Percentiles rank a stretch among this genome's conserved stretches.
These are phyloP conservation scores for Macrotis lagotis DNA, from an alignment of 2,113 vertebrate genomes.

Conservation along the genomic window DNA sequence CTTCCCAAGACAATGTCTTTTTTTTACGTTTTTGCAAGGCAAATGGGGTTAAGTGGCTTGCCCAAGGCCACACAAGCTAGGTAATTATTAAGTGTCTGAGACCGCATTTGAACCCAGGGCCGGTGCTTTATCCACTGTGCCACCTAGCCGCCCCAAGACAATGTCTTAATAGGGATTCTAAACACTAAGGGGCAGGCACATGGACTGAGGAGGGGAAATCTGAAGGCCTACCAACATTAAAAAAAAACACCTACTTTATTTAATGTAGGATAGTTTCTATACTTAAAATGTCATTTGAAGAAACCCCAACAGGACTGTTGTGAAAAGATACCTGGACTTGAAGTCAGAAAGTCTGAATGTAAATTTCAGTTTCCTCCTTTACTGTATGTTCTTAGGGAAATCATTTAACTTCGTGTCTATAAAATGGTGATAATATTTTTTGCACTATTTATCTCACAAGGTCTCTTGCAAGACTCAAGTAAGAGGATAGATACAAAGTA, in stretches of 20 bases:
- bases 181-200: neutral
- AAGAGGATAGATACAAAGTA: neutral
- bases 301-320: neutral
- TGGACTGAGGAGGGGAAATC: neutral
- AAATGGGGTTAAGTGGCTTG: no score
- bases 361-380: neutral
- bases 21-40: no score
- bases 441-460: neutral
- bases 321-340: neutral
- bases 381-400: neutral
- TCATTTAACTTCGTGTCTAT: neutral
- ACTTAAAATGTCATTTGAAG: neutral
- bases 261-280: neutral
- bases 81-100: no score
- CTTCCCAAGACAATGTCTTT: neutral
- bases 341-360: neutral
- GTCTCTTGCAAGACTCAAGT: neutral
- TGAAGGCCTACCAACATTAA: conserved; percentile 60
- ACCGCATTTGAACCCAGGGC: no score
- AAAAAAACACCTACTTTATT: conserved; percentile 37
- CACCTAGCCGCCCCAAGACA: no score
- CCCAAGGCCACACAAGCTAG: no score
- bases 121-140: no score
- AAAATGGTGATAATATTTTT: neutral
- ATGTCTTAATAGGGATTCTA: neutral